Conservation (phyloP, 2,797 vertebrate genomes). For the Centropyge bicolor region DNA sequence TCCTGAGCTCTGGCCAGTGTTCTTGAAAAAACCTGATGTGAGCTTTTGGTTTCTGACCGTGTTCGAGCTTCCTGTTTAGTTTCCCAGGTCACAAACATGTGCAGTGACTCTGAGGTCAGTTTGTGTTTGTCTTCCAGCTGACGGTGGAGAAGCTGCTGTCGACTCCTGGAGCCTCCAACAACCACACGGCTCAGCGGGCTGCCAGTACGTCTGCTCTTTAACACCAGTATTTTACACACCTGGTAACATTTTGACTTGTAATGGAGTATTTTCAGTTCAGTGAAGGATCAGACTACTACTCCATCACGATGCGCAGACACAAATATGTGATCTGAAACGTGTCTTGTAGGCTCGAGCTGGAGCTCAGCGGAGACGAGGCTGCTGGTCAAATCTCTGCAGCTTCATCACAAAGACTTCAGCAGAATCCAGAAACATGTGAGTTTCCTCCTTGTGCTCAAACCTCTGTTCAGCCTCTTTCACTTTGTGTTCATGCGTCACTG, state of each 20-base stretch:
- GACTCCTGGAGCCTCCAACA: neutral
- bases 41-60: too few relatives aligned
- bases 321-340: too few relatives aligned
- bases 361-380: conserved; percentile 88
- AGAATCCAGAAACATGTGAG: conserved; percentile 92
- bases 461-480: fast-evolving
- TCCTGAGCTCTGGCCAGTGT: too few relatives aligned
- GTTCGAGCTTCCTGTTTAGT: neutral
- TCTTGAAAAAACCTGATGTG: neutral
- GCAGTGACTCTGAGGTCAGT: too few relatives aligned
- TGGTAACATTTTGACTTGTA: too few relatives aligned
- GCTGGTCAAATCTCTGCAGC: conserved; percentile 89
- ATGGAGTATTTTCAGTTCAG: too few relatives aligned
- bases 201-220: neutral
- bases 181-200: conserved; percentile 60
- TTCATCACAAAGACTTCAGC: conserved; percentile 93
- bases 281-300: too few relatives aligned
- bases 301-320: too few relatives aligned
- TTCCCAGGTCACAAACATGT: neutral
- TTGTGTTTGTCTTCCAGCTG: conserved; percentile 38
- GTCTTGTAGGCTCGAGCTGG: conserved; percentile 87
- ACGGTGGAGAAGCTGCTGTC: conserved; percentile 63
- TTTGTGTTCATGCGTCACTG: neutral
- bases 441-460: fast-evolving
- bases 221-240: too few relatives aligned